Evolutionary conservation across 2,113 vertebrate species (phyloP), one percentile per base, ranked within the genome.

Genomic region (Microcebus griseorufus): DNA sequence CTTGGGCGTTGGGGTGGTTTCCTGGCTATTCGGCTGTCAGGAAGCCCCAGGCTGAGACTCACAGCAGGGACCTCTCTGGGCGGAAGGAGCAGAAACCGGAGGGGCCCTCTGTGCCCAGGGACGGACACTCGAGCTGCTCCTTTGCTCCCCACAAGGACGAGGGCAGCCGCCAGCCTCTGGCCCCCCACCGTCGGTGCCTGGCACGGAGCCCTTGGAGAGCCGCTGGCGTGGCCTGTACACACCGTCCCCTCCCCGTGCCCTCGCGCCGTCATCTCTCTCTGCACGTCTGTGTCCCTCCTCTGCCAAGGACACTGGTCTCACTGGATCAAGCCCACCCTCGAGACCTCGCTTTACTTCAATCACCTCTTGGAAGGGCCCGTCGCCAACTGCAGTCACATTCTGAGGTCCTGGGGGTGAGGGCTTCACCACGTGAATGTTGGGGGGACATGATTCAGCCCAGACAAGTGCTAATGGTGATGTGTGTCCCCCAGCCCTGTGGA

Each of bases 191-290:
- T 55, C 11, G 9, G 32, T 9, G 27, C 95, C 45, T 17, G 51
- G 72, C 14, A 2, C 2, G 17, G 3, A 23, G 22, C 42, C 23
- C 27, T 32, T 16, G 27, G 27, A 32, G 73, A 32, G 73, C 42
- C 27, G 3, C 69, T 4, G 5, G 25, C 39, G 32, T 29, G 22
- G 37, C 12, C 0, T 18, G n/a, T 1, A 23, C 65, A 34, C 0
- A 39, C 6, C 2, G 0, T 42, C 22, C 25, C 0, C 65, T 64
- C 64, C n/a, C 64, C 17, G 62, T 3, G 23, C 8, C 16, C 67
- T 55, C 22, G 1, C 4, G 1, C 5, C 23, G 37, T 37, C 1
- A 0, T 48, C 83, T 39, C 23, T 80, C 78, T 25, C 17, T 25
- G 32, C 3, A 2, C 2, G 60, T 48, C 79, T 39, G 51, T 10